Evolutionary conservation across 2,888 invertebrate genomes (phyloP).

Genomic region (Psylliodes chrysocephalus): DNA sequence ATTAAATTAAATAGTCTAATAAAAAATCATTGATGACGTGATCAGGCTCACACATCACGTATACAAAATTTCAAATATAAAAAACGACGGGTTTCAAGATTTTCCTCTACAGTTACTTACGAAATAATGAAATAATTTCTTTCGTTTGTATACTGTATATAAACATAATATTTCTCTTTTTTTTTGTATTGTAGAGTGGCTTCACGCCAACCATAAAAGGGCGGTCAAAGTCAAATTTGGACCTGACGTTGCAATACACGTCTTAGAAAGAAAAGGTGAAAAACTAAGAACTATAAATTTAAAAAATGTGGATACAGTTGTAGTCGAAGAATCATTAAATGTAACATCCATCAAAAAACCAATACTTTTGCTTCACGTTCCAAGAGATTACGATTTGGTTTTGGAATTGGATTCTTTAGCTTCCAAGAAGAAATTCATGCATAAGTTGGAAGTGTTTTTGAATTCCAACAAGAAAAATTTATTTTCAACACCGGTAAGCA

Average conservation of each 20-base stretch:
- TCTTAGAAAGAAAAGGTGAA: constrained; percentile 91
- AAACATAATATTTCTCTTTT: too few species aligned
- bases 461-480: constrained; percentile 85
- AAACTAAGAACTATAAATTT: constrained; percentile 86
- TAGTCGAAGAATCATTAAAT: constrained; percentile 91
- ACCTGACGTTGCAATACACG: constrained; percentile 86
- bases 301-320: constrained; percentile 78
- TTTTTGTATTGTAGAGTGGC: constrained; percentile 71
- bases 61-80: too few species aligned
- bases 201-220: constrained; percentile 90
- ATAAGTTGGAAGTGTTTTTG: constrained; percentile 87
- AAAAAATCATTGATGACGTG: too few species aligned
- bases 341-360: constrained; percentile 80
- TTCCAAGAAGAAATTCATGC: constrained; percentile 84
- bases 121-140: too few species aligned
- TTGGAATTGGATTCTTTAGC: constrained; percentile 87
- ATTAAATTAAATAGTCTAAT: too few species aligned
- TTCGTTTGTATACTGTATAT: too few species aligned
- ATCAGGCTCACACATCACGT: too few species aligned
- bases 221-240: constrained; percentile 90
- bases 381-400: constrained; percentile 92
- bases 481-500: constrained; percentile 76
- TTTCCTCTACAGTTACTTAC: too few species aligned
- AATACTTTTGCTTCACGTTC: constrained; percentile 82
- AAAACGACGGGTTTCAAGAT: too few species aligned